A percentile compares a stretch with the other conserved stretches of the same genome.
Evolutionary conservation across 2,113 vertebrate genomes (phyloP).

Genomic region (Oreocharis arfaki): DNA sequence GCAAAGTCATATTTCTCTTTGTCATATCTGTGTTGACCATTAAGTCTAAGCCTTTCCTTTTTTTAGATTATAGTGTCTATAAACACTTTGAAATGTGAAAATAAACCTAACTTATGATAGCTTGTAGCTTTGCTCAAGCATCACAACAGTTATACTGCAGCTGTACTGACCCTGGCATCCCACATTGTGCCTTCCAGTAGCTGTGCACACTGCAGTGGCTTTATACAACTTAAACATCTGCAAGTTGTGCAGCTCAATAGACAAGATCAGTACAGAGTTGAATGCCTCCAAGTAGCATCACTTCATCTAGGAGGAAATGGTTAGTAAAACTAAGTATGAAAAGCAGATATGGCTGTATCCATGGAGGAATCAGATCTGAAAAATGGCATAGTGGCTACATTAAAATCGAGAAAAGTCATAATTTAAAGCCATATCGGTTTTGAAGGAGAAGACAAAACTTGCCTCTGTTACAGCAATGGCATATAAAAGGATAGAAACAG

Average conservation of each 20-base stretch:
- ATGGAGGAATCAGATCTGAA: background rate
- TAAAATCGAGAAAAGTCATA: background rate
- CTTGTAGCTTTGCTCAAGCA: background rate
- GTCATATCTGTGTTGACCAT: background rate
- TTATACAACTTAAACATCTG: background rate
- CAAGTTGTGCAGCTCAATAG: background rate
- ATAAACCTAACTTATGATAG: background rate
- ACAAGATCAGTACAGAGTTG: background rate
- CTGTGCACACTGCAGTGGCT: background rate
- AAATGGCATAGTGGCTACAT: background rate
- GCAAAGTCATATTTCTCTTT: background rate
- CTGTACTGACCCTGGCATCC: background rate
- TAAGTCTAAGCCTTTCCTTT: background rate
- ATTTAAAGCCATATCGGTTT: background rate
- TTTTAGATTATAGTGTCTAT: background rate
- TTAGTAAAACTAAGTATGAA: background rate
- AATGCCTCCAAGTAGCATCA: background rate
- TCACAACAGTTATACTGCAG: background rate
- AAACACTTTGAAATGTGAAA: background rate
- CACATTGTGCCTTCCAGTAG: background rate
- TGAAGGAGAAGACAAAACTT: background rate
- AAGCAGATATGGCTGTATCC: background rate
- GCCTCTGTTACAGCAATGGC: background rate
- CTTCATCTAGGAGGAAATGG: background rate
- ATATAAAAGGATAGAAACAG: background rate